Evolutionary conservation across 2,888 invertebrate genomes (phyloP), one percentile per base, ranked within the genome.

Genomic region (Chaitophorus viminalis): DNA sequence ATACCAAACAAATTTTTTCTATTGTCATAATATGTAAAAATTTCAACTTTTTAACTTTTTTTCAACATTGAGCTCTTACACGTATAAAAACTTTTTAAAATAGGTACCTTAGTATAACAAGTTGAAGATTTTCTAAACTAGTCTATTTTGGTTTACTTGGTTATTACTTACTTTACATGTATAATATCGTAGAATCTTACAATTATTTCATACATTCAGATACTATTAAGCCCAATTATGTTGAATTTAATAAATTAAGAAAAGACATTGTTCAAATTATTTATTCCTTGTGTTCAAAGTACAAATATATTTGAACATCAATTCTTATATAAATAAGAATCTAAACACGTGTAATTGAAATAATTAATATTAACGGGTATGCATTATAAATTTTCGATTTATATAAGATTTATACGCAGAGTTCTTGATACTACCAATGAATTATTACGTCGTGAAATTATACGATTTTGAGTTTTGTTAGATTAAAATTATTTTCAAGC

Each of bases 311-410:
- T 25, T 11, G 31, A 52, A 31, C 77, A 54, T 52, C 3, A 2
- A 29, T 52, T 77, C 21, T 77, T 54, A 14, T 25, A 33, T 21
- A 77, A 77, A 52, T 52, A 77, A 54, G 21, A 77, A 77, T 54
- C 33, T 31, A 25, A 52, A 68, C n/a, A 8, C 11, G 29, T 9
- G n/a, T 29, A 68, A 29, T 68, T 1, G 3, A n/a, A 68, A 68
- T 68, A 29, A 6, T 68, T 25, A 29, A 68, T 68, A 29, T 29
- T 21, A 29, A 29, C n/a, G 11, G 6, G 11, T 29, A 11, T 68
- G 11, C 9, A 68, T 29, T 68, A 68, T 25, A 21, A 25, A 25
- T 68, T 68, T 29, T 21, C 5, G 60, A 60, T 60, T 60, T 9
- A 5, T 52, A 52, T 17, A 52, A 14, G 52, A 11, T 52, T 52